Conservation (phyloP, 2,888 invertebrate genomes). For the Diaphora mendica region DNA sequence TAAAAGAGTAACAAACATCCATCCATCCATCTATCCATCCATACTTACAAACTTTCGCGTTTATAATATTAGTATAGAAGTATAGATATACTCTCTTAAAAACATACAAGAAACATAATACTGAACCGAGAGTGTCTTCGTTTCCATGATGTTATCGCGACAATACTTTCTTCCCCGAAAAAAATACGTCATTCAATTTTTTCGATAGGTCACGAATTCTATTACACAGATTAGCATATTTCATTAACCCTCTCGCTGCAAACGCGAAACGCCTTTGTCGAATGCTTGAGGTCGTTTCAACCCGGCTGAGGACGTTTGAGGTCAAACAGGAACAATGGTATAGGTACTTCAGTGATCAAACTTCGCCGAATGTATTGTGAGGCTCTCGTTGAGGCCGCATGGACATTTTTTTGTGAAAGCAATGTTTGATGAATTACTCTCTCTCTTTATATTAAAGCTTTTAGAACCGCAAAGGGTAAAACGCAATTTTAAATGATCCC, state of each 20-base stretch:
- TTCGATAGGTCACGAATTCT: constrained; percentile 60
- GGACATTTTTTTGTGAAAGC: constrained; percentile 15
- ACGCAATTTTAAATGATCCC: neutral
- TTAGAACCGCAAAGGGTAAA: neutral
- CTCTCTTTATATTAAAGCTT: constrained; percentile 1
- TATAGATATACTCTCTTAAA: neutral
- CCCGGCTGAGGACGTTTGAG: constrained; percentile 28
- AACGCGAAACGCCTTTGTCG: constrained; percentile 52
- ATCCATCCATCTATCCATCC: no score
- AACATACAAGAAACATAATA: neutral
- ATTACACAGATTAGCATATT: constrained; percentile 62
- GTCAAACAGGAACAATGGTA: constrained; percentile 31
- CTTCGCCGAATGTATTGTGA: constrained; percentile 36
- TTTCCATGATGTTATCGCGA: neutral
- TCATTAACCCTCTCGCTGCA: constrained; percentile 56
- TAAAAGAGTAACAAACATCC: no score
- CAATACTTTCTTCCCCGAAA: neutral
- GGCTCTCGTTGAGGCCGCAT: constrained; percentile 11
- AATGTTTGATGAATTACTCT: constrained; percentile 15
- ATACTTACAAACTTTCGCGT: no score
- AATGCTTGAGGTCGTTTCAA: constrained; percentile 36
- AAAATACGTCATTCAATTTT: constrained; percentile 14
- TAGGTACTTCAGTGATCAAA: constrained; percentile 44
- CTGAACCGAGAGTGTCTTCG: neutral
- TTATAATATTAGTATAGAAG: no score